A percentile compares a stretch with the other conserved stretches of the same genome.
Evolutionary conservation across 2,113 vertebrate genomes (phyloP).

Genomic region (Thamnophis sirtalis): DNA sequence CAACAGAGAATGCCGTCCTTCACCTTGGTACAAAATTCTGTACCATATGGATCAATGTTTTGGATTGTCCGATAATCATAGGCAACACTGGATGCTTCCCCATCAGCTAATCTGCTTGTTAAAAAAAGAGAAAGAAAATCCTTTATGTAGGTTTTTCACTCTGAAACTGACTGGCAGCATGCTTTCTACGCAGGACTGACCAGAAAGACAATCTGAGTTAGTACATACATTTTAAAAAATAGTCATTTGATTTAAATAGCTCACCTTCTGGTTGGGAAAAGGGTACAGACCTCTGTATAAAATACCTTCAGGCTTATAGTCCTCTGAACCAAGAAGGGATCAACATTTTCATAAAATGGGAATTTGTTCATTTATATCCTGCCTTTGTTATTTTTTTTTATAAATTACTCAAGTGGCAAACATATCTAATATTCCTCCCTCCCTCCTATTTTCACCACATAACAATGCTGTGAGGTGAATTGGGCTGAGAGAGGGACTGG

Average conservation of each 20-base stretch:
- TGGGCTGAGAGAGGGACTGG: not conserved
- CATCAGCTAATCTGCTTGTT: conserved; percentile 58
- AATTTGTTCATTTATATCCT: not conserved
- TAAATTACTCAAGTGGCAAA: not conserved
- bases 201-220: not conserved
- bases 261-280: not conserved
- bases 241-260: not conserved
- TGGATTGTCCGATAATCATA: conserved; percentile 87
- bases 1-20: conserved; percentile 89
- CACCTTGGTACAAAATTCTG: conserved; percentile 87
- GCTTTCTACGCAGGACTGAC: not conserved
- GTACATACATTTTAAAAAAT: not conserved
- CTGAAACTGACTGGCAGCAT: not conserved
- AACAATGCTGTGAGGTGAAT: not conserved
- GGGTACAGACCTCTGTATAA: not conserved
- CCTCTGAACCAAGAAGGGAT: not conserved
- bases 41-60: conserved; percentile 87
- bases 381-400: not conserved
- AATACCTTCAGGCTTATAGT: not conserved
- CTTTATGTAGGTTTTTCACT: not conserved
- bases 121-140: not conserved
- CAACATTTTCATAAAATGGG: not conserved
- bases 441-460: not conserved
- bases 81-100: conserved; percentile 49
- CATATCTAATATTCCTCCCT: not conserved